These are phyloP conservation scores for Oceanites oceanicus DNA, from an alignment of 2,113 vertebrate genomes.

Conservation along the genomic window DNA sequence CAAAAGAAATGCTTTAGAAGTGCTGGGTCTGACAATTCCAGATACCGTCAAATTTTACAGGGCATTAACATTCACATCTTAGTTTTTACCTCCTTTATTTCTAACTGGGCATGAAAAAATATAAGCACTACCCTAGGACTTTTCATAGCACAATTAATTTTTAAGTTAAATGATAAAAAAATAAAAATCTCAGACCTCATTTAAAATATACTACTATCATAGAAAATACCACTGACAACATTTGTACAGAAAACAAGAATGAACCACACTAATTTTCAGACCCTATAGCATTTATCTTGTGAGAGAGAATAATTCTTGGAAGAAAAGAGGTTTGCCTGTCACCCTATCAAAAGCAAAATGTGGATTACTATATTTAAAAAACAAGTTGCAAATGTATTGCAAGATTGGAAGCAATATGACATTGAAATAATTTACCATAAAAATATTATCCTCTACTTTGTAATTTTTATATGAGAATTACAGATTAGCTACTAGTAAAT, in stretches of 20 bases:
- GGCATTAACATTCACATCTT: neutral
- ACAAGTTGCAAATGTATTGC: neutral
- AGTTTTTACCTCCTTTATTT: neutral
- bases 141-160: neutral
- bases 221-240: neutral
- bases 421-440: neutral
- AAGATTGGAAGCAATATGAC: neutral
- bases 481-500: neutral
- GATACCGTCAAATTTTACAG: neutral
- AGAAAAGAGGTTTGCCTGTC: slow-evolving; percentile 23
- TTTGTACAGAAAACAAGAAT: neutral
- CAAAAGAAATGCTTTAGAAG: neutral
- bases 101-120: neutral
- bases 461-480: neutral
- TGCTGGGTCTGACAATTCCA: neutral
- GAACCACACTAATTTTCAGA: neutral
- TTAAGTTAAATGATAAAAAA: neutral
- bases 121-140: neutral
- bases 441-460: neutral
- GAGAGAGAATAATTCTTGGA: slow-evolving; percentile 10
- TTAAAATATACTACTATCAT: neutral
- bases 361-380: slow-evolving; percentile 27
- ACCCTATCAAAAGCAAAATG: slow-evolving; percentile 17
- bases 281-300: neutral
- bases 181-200: neutral